These are phyloP conservation scores for Clarias batrachus DNA, from an alignment of 2,113 vertebrate genomes.

Conservation along the genomic window DNA sequence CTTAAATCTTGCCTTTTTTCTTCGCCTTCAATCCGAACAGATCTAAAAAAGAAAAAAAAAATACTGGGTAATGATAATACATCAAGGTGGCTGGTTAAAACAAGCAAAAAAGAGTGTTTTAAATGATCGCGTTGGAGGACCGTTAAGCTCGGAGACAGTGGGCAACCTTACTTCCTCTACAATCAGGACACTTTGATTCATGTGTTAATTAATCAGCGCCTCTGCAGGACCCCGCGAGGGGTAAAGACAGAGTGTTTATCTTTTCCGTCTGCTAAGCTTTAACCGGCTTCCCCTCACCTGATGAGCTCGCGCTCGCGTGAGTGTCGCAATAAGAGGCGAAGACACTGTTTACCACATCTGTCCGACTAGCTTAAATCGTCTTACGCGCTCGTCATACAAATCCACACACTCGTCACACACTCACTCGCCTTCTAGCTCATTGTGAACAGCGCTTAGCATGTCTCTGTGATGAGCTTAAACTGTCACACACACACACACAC, in stretches of 20 bases:
- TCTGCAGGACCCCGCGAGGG: slow-evolving; percentile 56
- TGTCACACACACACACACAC: not conserved
- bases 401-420: not conserved
- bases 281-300: slow-evolving; percentile 3
- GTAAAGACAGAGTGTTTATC: slow-evolving; percentile 55
- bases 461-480: not conserved
- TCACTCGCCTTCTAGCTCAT: not conserved
- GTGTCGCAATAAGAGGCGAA: not conserved
- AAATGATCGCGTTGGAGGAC: not conserved
- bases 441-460: not conserved
- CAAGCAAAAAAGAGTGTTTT: not conserved
- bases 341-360: slow-evolving; percentile 24
- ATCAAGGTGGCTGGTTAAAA: too few species aligned
- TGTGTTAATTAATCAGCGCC: slow-evolving; percentile 70
- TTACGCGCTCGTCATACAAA: not conserved
- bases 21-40: not conserved
- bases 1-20: not conserved
- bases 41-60: not conserved
- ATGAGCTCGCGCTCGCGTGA: not conserved
- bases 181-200: slow-evolving; percentile 67
- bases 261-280: slow-evolving; percentile 7
- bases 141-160: slow-evolving; percentile 43
- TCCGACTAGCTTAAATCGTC: slow-evolving; percentile 19
- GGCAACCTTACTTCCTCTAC: slow-evolving; percentile 57
- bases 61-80: too few species aligned